Evolutionary conservation across 2,797 vertebrate genomes (phyloP).

Genomic region (Malacoraja senta): DNA sequence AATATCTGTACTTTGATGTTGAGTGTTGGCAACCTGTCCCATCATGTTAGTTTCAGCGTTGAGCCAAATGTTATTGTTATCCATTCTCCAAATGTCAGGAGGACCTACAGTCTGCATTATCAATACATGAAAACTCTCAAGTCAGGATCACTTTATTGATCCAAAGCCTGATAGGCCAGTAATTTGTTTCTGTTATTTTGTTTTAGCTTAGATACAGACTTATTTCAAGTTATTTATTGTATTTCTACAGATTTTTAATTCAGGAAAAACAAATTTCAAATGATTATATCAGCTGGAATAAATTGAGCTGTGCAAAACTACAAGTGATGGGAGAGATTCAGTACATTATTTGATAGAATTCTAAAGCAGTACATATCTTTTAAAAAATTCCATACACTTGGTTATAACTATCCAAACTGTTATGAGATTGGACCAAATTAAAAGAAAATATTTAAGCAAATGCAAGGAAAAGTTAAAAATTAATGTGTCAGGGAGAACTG

Average conservation of each 20-base stretch:
- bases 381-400: neutral
- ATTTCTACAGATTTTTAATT: neutral
- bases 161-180: neutral
- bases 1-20: neutral
- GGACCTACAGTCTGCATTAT: neutral
- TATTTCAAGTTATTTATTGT: neutral
- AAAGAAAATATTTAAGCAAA: neutral
- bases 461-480: neutral
- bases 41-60: neutral
- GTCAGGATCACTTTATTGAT: neutral
- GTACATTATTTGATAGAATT: neutral
- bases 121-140: neutral
- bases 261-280: neutral
- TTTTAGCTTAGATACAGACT: neutral
- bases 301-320: neutral
- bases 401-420: neutral
- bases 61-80: neutral
- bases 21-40: neutral
- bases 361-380: neutral
- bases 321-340: neutral
- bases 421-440: neutral
- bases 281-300: neutral
- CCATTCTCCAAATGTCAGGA: neutral
- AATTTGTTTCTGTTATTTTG: neutral
- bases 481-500: too few species aligned